phyloP scores from a whole-genome alignment of 2,113 vertebrate species.

The Panthera tigris region DNA sequence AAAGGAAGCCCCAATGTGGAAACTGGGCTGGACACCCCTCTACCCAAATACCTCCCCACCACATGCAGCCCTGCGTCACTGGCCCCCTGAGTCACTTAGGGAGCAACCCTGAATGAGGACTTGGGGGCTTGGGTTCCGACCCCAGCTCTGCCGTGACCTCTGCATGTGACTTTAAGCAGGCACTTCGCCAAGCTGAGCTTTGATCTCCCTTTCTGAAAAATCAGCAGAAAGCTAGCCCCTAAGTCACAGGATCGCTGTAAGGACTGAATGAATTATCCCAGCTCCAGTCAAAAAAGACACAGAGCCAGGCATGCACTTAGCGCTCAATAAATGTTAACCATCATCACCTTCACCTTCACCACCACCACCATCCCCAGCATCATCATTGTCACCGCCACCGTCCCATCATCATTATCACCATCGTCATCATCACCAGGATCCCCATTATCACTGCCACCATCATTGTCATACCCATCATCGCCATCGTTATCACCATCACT shows the following conservation, averaged over 20 bases:
- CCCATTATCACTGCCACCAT: fast-evolving
- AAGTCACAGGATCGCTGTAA: not conserved
- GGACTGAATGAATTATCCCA: not conserved
- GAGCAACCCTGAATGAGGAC: not conserved
- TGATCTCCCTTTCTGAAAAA: not conserved
- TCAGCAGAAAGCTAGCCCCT: no score
- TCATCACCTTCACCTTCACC: not conserved
- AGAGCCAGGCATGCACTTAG: not conserved
- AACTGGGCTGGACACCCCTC: not conserved
- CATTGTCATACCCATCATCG: not conserved
- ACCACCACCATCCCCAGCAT: fast-evolving
- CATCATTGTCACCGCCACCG: fast-evolving
- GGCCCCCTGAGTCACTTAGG: not conserved
- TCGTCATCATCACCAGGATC: fast-evolving
- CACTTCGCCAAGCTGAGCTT: not conserved
- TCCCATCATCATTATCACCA: fast-evolving
- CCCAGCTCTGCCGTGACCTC: not conserved
- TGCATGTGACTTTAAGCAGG: not conserved
- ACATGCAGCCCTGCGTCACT: not conserved
- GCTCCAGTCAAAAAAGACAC: not conserved
- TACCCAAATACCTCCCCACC: not conserved
- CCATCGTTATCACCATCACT: not conserved
- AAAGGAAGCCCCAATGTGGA: not conserved
- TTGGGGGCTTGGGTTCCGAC: not conserved
- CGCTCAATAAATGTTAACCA: not conserved